Evolutionary conservation across 2,797 vertebrate genomes (phyloP), one percentile per base, ranked within the genome.

Genomic region (Hipposideros larvatus): DNA sequence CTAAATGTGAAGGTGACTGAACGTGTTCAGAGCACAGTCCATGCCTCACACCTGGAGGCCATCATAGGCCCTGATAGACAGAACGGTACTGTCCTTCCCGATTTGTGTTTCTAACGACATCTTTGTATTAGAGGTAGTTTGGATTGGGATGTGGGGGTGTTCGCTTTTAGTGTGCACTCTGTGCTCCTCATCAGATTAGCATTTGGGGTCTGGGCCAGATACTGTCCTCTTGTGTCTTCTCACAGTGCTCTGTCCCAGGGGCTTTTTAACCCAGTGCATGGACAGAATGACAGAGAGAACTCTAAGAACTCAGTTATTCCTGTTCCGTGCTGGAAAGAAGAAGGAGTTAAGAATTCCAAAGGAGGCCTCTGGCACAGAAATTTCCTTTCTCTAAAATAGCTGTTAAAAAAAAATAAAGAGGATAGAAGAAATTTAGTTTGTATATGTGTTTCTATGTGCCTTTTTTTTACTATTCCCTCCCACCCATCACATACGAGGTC

Each of bases 1-100:
- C 68, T 82, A 48, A 26, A 7, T 7, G 31, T 41, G 37, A 28
- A 0, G 0, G 55, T 1, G 13, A 4, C 0, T 26, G 9, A 8
- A n/a, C 9, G 34, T 1, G 2, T 31, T 43, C 15, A 2, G 57
- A 10, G 37, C 28, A 11, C 6, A 43, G 66, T 10, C 1, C 51
- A 10, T 16, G 34, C 19, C 57, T 70, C 11, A 41, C 61, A 14
- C 51, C 4, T 34, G 55, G 31, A 61, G 11, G 57, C 80, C 43
- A 2, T 10, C 5, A 1, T 15, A 65, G 68, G 31, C 68, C 87
- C 48, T 22, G 22, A 57, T 15, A 28, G 70, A 95, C 31, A 11
- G 26, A 59, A 34, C 0, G 0, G 48, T 15, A 31, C 24, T 1
- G 18, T 18, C 22, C 10, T 77, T 37, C 21, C 48, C 0, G 2